A percentile compares a stretch with the other conserved stretches of the same genome.
Evolutionary conservation across 2,113 vertebrate genomes (phyloP).

Genomic region (Reinhardtius hippoglossoides): DNA sequence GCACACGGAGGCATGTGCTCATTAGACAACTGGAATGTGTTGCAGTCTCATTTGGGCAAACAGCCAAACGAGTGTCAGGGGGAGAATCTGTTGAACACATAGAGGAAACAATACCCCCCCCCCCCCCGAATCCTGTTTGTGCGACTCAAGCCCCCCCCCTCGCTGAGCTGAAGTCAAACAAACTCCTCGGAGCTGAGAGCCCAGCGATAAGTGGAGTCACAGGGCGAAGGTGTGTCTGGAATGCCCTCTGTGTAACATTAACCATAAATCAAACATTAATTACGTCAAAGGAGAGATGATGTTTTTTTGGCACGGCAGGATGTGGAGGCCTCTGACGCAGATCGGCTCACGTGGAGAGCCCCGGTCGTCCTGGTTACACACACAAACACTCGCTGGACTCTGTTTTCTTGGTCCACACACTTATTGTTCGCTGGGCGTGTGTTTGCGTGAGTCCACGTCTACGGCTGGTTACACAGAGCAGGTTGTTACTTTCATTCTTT

Average conservation of each 20-base stretch:
- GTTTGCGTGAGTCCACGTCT: conserved; percentile 36
- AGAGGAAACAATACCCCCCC: conserved; percentile 13
- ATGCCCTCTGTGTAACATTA: conserved; percentile 72
- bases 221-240: conserved; percentile 66
- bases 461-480: conserved; percentile 66
- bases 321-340: conserved; percentile 63
- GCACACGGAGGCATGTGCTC: not conserved
- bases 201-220: not conserved
- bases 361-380: conserved; percentile 59
- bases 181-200: not conserved
- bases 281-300: conserved; percentile 50
- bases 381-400: conserved; percentile 45
- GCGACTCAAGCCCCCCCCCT: not conserved
- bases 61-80: conserved; percentile 3
- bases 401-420: conserved; percentile 54
- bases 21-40: conserved; percentile 32
- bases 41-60: not conserved
- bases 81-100: conserved; percentile 39
- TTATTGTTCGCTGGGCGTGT: conserved; percentile 61
- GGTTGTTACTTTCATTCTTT: conserved; percentile 4
- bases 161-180: conserved; percentile 33
- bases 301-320: conserved; percentile 59
- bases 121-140: conserved; percentile 17
- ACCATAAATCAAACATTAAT: conserved; percentile 80
- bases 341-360: conserved; percentile 23